phyloP scores from a whole-genome alignment of 1,140 invertebrate species.

The Heliothis virescens region DNA sequence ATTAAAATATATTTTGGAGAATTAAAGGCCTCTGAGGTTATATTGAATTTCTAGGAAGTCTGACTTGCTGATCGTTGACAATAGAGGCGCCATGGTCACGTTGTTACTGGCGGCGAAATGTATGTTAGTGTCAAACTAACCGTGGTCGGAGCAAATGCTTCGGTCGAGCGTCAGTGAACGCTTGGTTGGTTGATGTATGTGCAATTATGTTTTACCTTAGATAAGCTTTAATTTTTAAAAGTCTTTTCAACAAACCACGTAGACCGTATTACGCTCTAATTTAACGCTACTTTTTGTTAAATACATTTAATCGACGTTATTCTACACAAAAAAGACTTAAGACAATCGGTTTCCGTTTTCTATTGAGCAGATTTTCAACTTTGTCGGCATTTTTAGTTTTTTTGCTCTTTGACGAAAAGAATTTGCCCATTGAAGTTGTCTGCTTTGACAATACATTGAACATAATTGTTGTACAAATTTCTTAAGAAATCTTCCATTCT shows the following conservation, averaged over 20 bases:
- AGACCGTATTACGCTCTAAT: constrained; percentile 37
- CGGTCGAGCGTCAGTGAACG: constrained; percentile 39
- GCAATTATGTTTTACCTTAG: constrained; percentile 48
- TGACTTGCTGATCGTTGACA: constrained; percentile 33
- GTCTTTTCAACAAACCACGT: constrained; percentile 17
- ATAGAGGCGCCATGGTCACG: constrained; percentile 28
- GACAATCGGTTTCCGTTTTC: neutral
- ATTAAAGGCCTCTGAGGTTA: constrained; percentile 33
- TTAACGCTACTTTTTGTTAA: constrained; percentile 29
- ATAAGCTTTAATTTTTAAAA: constrained; percentile 44
- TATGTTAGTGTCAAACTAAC: constrained; percentile 28
- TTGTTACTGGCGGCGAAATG: constrained; percentile 19
- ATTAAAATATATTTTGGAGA: constrained; percentile 33
- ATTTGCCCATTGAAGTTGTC: constrained; percentile 2
- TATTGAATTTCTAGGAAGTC: constrained; percentile 36
- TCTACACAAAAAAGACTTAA: neutral
- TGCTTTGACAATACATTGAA: neutral
- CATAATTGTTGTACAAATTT: neutral
- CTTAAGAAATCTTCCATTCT: constrained; percentile 7
- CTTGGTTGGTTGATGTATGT: constrained; percentile 44
- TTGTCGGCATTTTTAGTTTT: neutral
- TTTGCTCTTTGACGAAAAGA: neutral
- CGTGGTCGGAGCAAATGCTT: constrained; percentile 20
- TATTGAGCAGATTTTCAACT: neutral
- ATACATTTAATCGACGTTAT: constrained; percentile 15